Percentiles rank a stretch among this genome's conserved stretches.
Evolutionary conservation across 2,113 vertebrate species (phyloP).

Genomic region (Erythrocebus patas): DNA sequence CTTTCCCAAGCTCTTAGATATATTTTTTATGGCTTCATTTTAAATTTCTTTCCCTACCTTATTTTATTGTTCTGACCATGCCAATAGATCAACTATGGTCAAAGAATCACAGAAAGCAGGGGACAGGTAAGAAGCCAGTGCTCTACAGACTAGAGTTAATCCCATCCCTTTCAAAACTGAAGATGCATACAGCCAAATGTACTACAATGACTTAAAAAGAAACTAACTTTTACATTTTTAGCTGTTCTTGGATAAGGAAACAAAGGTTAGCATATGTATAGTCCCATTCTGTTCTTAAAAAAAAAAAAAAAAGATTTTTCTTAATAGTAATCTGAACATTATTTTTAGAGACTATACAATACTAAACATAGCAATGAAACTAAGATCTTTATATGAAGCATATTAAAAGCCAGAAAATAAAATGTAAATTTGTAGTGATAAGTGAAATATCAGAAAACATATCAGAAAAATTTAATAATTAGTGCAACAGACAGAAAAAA

Average conservation of each 20-base stretch:
- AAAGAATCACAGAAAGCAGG: conserved; percentile 34
- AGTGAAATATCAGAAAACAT: conserved; percentile 68
- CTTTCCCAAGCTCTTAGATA: conserved; percentile 40
- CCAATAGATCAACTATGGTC: not conserved
- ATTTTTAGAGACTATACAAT: conserved; percentile 83
- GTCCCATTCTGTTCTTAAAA: conserved; percentile 72
- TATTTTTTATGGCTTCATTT: conserved; percentile 34
- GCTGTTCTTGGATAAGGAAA: conserved; percentile 91
- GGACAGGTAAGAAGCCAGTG: conserved; percentile 15
- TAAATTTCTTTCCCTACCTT: conserved; percentile 54
- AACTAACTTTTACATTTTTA: conserved; percentile 80
- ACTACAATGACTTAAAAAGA: conserved; percentile 20
- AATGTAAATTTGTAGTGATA: conserved; percentile 72
- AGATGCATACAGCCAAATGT: conserved; percentile 37
- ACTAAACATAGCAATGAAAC: conserved; percentile 80
- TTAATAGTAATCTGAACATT: conserved; percentile 48
- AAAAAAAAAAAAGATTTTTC: conserved; percentile 35
- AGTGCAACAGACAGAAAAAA: conserved; percentile 74
- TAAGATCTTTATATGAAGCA: conserved; percentile 68
- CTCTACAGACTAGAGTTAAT: not conserved
- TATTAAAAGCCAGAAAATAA: conserved; percentile 73
- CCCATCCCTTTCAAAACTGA: conserved; percentile 41
- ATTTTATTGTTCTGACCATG: conserved; percentile 48
- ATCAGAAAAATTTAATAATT: conserved; percentile 65
- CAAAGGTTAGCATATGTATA: conserved; percentile 84